Evolutionary conservation across 2,888 invertebrate genomes (phyloP), one percentile per base, ranked within the genome.

Genomic region (Bhutanitis thaidina): DNA sequence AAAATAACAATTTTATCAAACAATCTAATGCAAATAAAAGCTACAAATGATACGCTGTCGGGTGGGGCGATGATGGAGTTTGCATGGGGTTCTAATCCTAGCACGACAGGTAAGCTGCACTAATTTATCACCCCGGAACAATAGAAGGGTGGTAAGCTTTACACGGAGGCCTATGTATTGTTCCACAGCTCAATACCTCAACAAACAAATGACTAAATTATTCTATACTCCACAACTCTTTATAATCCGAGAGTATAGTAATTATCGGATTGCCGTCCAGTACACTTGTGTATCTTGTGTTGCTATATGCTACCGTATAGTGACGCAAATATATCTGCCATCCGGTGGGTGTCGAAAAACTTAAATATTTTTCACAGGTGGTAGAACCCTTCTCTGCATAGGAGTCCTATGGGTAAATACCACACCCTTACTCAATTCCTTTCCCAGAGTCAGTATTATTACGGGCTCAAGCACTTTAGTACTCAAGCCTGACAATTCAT

Each of bases 101-200:
- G 65, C 62, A 49, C 72, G 83, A 77, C 88, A 88, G 88, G 88
- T 88, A 87, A 86, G 86, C 85, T 77, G 59, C 53, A 71, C 80
- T 84, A 86, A 88, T 88, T 88, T 86, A 87, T 88, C 88, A 88
- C 88, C 76, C 73, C 77, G 68, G 77, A 85, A 87, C 87, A 88
- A 88, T 77, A 69, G 80, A 78, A 69, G 78, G 77, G 71, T 55
- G 46, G 29, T 29, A 16, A 20, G 34, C 47, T 49, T 55, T 54
- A 72, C 64, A 74, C 71, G 67, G 59, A 59, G 64, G 72, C 25
- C 36, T 27, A 69, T 74, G 60, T 69, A 68, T 55, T 61, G 54
- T 70, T 69, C 54, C 57, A 56, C 60, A 71, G 74, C 68, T 74
- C 74, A 73, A 72, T 76, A 79, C 74, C 71, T 69, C 69, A 63